phyloP scores from a whole-genome alignment of 2,113 vertebrate genomes.

The Dissostichus mawsoni region DNA sequence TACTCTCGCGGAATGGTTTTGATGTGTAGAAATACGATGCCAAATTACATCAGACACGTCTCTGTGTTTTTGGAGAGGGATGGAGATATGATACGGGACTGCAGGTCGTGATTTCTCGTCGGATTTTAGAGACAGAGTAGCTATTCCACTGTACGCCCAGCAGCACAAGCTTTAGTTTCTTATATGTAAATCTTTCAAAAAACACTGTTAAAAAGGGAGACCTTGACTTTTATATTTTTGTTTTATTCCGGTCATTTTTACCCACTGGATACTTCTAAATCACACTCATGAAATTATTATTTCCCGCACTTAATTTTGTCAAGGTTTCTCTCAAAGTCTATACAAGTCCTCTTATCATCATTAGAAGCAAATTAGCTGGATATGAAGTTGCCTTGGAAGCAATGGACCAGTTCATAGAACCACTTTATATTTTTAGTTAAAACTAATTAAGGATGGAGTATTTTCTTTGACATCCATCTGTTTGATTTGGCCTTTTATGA shows the following conservation, averaged over 20 bases:
- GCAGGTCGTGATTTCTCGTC: slow-evolving; percentile 25
- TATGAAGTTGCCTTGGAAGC: slow-evolving; percentile 64
- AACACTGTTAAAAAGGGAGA: slow-evolving; percentile 47
- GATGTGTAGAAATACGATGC: slow-evolving; percentile 61
- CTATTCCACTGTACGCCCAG: slow-evolving; percentile 2
- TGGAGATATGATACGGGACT: neutral
- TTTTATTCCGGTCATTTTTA: neutral
- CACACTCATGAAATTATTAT: neutral
- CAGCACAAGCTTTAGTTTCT: slow-evolving; percentile 45
- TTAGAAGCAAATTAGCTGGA: slow-evolving; percentile 43
- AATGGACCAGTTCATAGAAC: slow-evolving; percentile 52
- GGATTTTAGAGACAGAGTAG: slow-evolving; percentile 31
- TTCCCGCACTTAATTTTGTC: slow-evolving; percentile 46
- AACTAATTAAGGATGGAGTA: neutral
- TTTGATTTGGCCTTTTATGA: slow-evolving; percentile 31
- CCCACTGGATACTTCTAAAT: neutral
- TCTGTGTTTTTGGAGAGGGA: slow-evolving; percentile 27
- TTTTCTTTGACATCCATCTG: slow-evolving; percentile 16
- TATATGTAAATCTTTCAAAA: slow-evolving; percentile 15
- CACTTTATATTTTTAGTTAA: neutral
- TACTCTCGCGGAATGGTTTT: slow-evolving; percentile 24
- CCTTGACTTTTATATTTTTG: slow-evolving; percentile 48
- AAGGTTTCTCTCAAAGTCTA: slow-evolving; percentile 33
- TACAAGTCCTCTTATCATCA: slow-evolving; percentile 17
- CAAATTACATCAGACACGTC: slow-evolving; percentile 63